Evolutionary conservation across 2,797 vertebrate species (phyloP).

Genomic region (Peromyscus nudipes): DNA sequence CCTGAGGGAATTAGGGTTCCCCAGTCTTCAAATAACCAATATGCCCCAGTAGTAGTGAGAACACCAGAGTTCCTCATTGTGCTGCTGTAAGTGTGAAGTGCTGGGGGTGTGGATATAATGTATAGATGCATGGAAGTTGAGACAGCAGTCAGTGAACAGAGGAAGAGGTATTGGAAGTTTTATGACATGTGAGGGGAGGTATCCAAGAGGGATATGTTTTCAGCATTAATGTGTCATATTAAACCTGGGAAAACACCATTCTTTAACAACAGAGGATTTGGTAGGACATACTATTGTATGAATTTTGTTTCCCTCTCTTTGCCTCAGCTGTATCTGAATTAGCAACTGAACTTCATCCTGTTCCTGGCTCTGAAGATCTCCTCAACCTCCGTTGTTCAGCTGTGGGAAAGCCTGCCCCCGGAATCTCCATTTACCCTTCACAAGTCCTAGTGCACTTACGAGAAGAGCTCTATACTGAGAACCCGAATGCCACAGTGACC

Average conservation of each 20-base stretch:
- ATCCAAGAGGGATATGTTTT: background rate
- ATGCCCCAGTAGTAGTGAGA: background rate
- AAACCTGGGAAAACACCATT: background rate
- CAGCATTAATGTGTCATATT: background rate
- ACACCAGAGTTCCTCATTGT: background rate
- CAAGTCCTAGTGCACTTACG: background rate
- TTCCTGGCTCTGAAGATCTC: background rate
- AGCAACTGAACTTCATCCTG: slow-evolving; percentile 42
- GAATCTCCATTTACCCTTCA: slow-evolving; percentile 65
- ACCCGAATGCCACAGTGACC: slow-evolving; percentile 41
- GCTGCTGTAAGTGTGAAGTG: background rate
- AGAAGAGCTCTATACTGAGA: slow-evolving; percentile 56
- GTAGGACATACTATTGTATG: background rate
- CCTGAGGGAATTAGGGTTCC: background rate
- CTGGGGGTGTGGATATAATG: background rate
- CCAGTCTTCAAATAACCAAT: slow-evolving; percentile 1
- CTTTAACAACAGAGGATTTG: background rate
- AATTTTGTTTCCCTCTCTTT: slow-evolving; percentile 16
- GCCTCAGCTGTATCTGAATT: slow-evolving; percentile 78
- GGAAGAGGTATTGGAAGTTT: background rate
- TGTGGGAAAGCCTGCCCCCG: slow-evolving; percentile 76
- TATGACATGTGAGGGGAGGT: background rate
- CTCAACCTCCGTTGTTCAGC: slow-evolving; percentile 70
- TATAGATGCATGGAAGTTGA: background rate
- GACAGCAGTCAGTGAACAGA: background rate